Evolutionary conservation across 2,113 vertebrate genomes (phyloP), one percentile per base, ranked within the genome.

Genomic region (Tylochromis polylepis): DNA sequence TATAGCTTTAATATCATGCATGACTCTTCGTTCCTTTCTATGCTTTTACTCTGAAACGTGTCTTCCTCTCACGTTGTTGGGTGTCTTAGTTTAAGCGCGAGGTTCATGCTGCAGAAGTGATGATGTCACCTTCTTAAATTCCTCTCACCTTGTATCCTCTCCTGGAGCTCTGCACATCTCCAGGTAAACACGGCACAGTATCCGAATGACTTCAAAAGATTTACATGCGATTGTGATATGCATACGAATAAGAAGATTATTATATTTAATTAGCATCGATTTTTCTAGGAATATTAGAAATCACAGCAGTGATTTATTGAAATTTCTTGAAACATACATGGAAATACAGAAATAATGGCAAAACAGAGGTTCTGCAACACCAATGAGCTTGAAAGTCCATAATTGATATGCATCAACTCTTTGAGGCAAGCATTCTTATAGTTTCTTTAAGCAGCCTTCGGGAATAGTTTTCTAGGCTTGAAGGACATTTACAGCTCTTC

Each of bases 121-220:
- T 94, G 90, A 94, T 86, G 85, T 95, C 91, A 94, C 85, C 92
- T 62, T 20, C 72, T 15, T 22, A 59, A 60, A 24, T 53, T 36
- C 2, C 38, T 20, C 29, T 34, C 20, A 51, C 29, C 56, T 81
- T 59, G 51, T 77, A 67, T 85, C 82, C 67, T 62, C 18, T n/a
- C 29, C 70, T 62, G 18, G 53, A 60, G 70, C 36, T 55, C n/a
- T 12, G 55, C 14, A 31, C 6, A 9, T 24, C 2, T 29, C 41
- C 51, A n/a, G 27, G 46, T 77, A 77, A 53, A 77, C 27, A 1
- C 4, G 27, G 11, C 16, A 51, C 18, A 34, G 18, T 51, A 53
- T 14, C 43, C 18, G 27, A 53, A 77, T 53, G 27, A 34, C 46
- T 20, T 77, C 72, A 53, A 34, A n/a, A 77, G 3, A 53, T 77